phyloP scores from a whole-genome alignment of 2,113 vertebrate genomes.

The Rhynchopsitta pachyrhyncha region DNA sequence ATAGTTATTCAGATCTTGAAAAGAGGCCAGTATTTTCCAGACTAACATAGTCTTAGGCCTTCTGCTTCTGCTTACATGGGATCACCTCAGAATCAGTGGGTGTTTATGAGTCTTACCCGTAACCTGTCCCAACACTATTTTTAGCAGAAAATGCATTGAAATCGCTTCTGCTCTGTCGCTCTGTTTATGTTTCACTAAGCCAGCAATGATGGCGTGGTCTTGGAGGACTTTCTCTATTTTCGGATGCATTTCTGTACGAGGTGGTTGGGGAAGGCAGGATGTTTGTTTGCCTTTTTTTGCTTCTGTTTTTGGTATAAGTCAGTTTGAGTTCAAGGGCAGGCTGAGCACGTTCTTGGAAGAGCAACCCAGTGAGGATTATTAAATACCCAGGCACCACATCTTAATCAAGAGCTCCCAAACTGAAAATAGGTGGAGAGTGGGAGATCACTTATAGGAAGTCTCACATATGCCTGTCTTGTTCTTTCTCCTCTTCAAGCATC shows the following conservation, averaged over 20 bases:
- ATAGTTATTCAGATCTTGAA: neutral
- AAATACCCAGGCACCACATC: neutral
- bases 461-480: neutral
- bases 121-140: neutral
- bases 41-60: neutral
- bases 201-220: neutral
- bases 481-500: neutral
- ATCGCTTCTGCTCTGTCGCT: neutral
- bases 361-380: neutral
- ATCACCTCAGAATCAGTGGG: neutral
- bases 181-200: neutral
- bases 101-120: neutral
- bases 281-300: neutral
- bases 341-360: neutral
- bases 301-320: slow-evolving; percentile 35
- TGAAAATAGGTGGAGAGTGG: neutral
- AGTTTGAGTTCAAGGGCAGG: slow-evolving; percentile 6
- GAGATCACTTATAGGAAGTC: neutral
- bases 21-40: neutral
- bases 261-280: slow-evolving; percentile 5
- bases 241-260: neutral
- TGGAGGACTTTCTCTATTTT: slow-evolving; percentile 11
- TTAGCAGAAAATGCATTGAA: neutral
- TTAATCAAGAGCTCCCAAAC: neutral
- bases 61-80: neutral